These are phyloP conservation scores for Dolomedes plantarius DNA, from an alignment of 2,888 invertebrate genomes.

Conservation along the genomic window DNA sequence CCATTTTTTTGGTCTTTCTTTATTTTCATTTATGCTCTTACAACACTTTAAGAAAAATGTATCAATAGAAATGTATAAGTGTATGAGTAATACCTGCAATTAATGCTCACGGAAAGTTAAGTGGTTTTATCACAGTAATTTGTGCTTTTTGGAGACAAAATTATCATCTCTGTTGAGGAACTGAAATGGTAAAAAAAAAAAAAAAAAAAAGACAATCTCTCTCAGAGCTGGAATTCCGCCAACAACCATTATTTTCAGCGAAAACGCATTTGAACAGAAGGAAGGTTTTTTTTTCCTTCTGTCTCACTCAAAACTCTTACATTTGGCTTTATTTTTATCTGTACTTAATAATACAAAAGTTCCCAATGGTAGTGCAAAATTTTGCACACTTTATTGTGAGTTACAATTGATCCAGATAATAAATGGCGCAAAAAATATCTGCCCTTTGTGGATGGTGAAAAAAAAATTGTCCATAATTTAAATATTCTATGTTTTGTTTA, in stretches of 20 bases:
- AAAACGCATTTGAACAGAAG: conserved; percentile 2
- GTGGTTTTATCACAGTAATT: conserved; percentile 39
- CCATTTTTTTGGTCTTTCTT: too few relatives aligned
- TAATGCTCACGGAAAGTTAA: conserved; percentile 40
- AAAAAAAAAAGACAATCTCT: not conserved
- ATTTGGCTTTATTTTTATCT: not conserved
- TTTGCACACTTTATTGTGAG: too few relatives aligned
- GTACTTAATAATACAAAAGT: not conserved
- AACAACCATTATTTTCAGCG: not conserved
- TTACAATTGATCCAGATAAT: too few relatives aligned
- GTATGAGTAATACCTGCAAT: conserved; percentile 30
- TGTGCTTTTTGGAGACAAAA: conserved; percentile 34
- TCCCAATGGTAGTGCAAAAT: not conserved
- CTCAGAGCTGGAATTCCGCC: not conserved
- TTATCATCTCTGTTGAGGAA: conserved; percentile 21
- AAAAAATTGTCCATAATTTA: too few relatives aligned
- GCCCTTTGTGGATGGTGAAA: too few relatives aligned
- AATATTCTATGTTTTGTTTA: too few relatives aligned
- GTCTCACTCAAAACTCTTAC: not conserved
- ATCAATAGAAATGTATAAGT: not conserved
- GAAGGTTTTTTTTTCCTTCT: not conserved
- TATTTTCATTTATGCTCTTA: too few relatives aligned
- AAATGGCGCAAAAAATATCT: too few relatives aligned
- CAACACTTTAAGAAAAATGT: too few relatives aligned
- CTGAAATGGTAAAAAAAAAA: too few relatives aligned